Base-by-base conservation (phyloP, 2,888 invertebrate genomes). In the Bugula neritina region DNA sequence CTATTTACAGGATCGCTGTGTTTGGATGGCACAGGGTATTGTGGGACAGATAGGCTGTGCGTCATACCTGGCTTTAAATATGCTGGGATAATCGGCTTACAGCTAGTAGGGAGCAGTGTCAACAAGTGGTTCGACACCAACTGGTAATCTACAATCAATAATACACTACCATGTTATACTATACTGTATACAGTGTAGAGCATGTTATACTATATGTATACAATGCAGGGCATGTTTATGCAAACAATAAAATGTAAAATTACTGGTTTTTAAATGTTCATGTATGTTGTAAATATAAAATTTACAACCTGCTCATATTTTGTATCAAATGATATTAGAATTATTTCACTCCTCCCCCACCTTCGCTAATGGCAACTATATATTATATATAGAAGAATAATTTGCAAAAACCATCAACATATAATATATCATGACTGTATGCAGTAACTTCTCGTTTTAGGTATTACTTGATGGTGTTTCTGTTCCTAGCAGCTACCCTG, bases 41-140 rank as follows among this genome's bases (percentile, higher is more conserved):
- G 63, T 27, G 27, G 34, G 25, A 27, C 31, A 63, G 63, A 63
- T 17, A 13, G 27, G 63, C 5, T 63, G 17, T 63, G 63, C n/a
- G 27, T 63, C 5, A 21, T 31, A 31, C 63, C 63, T 25, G 63
- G 63, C 13, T 3, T 29, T 10, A 31, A 63, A 5, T 63, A 63
- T 63, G 17, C 31, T 13, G 31, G 63, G 10, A 2, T 63, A 25
- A 2, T 17, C 3, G 31, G 29, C 3, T 31, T 63, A 13, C 17
- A 21, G 31, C 1, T 63, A 29, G 21, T 63, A 13, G n/a, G 31
- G 27, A 2, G n/a, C 27, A 34, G 10, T 63, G 27, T 34, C 29
- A 63, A 31, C 13, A 31, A 34, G 17, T 31, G 63, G 31, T 63
- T 63, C 34, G 63, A 63, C 34, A 27, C 27, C 31, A 63, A 63